Evolutionary conservation across 1,140 invertebrate species (phyloP).

Genomic region (Zaprionus lachaisei): DNA sequence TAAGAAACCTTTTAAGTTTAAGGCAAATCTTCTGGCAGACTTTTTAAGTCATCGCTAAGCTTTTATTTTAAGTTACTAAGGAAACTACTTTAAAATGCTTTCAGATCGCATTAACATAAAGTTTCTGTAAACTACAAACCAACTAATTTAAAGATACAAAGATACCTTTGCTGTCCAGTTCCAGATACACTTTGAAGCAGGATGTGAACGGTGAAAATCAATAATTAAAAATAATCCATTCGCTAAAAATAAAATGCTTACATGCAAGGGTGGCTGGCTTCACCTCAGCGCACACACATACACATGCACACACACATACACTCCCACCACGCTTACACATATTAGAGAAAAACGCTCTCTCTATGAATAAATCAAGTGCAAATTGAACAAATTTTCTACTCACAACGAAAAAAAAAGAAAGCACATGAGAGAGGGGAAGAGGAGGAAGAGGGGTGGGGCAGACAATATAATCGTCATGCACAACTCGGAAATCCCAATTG

Average conservation of each 20-base stretch:
- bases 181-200: not conserved
- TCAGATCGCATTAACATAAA: not conserved
- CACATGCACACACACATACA: conserved; percentile 12
- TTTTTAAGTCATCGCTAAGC: not conserved
- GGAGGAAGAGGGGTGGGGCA: not conserved
- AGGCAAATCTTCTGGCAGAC: not conserved
- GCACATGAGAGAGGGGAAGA: not conserved
- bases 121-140: not conserved
- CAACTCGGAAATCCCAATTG: conserved; percentile 67
- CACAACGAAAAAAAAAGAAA: conserved; percentile 23
- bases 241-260: conserved; percentile 63
- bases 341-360: not conserved
- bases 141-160: not conserved
- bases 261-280: conserved; percentile 38
- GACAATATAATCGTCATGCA: conserved; percentile 19
- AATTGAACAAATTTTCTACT: conserved; percentile 59
- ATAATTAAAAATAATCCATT: conserved; percentile 71
- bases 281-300: conserved; percentile 16
- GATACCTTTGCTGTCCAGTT: not conserved
- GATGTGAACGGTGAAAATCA: conserved; percentile 45
- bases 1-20: not conserved
- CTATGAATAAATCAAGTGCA: conserved; percentile 67
- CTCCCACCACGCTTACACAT: not conserved
- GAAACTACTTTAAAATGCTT: not conserved
- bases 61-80: not conserved